phyloP scores from a whole-genome alignment of 2,113 vertebrate species.

The Rutilus rutilus region DNA sequence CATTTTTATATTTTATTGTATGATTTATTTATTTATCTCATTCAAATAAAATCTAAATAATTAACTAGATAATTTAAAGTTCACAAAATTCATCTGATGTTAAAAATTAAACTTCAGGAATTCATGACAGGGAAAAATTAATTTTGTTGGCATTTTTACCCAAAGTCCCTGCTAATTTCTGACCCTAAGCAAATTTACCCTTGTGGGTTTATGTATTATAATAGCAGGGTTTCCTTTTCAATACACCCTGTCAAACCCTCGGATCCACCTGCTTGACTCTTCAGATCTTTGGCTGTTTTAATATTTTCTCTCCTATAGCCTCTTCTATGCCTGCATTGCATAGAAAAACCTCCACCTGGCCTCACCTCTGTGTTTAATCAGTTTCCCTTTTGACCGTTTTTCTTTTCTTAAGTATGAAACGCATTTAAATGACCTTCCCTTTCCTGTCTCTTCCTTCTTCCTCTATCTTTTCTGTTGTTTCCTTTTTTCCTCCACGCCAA shows the following conservation, averaged over 20 bases:
- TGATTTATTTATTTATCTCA: too few relatives aligned
- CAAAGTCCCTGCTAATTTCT: not conserved
- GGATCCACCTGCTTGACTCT: conserved; percentile 65
- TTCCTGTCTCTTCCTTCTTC: conserved; percentile 58
- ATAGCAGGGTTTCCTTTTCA: not conserved
- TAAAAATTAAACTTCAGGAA: not conserved
- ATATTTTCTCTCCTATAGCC: conserved; percentile 60
- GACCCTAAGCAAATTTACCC: not conserved
- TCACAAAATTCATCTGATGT: too few relatives aligned
- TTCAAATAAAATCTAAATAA: too few relatives aligned
- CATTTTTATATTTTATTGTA: too few relatives aligned
- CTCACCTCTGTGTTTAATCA: conserved; percentile 48
- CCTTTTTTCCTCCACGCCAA: conserved; percentile 42
- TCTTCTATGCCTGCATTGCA: conserved; percentile 78
- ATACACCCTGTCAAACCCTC: conserved; percentile 41
- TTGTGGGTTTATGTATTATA: not conserved
- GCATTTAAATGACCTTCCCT: conserved; percentile 73
- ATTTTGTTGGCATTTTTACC: not conserved
- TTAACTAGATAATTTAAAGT: too few relatives aligned
- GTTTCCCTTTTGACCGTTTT: conserved; percentile 59
- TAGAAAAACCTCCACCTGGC: conserved; percentile 73
- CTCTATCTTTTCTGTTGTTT: conserved; percentile 63
- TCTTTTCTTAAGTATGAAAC: conserved; percentile 67
- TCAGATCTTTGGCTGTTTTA: conserved; percentile 71
- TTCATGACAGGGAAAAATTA: too few relatives aligned